These are phyloP conservation scores for Esperia sulphurella DNA, from an alignment of 2,888 invertebrate genomes.

Conservation along the genomic window DNA sequence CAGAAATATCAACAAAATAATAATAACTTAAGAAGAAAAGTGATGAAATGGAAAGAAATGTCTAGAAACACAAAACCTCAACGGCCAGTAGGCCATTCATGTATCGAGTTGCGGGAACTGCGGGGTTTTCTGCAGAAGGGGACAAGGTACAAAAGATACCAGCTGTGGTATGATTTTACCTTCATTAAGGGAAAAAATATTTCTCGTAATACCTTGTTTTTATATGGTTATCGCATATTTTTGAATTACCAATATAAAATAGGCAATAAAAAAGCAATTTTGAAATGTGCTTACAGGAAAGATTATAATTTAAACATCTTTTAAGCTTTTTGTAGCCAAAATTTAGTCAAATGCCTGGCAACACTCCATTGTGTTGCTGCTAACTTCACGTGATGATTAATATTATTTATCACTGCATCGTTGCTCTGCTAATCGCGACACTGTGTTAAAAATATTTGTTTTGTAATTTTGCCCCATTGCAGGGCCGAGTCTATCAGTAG, in stretches of 20 bases:
- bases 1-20: not conserved
- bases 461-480: conserved; percentile 35
- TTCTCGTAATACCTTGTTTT: not conserved
- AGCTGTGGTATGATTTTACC: conserved; percentile 23
- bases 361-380: conserved; percentile 29
- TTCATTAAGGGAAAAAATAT: conserved; percentile 16
- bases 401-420: conserved; percentile 30
- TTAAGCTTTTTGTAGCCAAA: conserved; percentile 20
- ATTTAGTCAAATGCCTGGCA: conserved; percentile 19
- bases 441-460: conserved; percentile 22
- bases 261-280: too few relatives aligned
- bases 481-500: conserved; percentile 35
- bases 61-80: conserved; percentile 72
- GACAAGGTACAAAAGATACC: conserved; percentile 40
- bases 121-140: conserved; percentile 25
- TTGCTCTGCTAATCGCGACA: conserved; percentile 41
- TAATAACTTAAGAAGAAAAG: conserved; percentile 17
- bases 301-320: not conserved
- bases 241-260: too few relatives aligned
- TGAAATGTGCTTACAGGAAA: not conserved
- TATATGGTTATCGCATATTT: too few relatives aligned
- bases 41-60: conserved; percentile 37
- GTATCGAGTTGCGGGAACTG: conserved; percentile 20
- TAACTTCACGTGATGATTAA: conserved; percentile 47
- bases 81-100: conserved; percentile 43